These are phyloP conservation scores for Seira ritae DNA, from an alignment of 2,888 invertebrate genomes.

Conservation along the genomic window DNA sequence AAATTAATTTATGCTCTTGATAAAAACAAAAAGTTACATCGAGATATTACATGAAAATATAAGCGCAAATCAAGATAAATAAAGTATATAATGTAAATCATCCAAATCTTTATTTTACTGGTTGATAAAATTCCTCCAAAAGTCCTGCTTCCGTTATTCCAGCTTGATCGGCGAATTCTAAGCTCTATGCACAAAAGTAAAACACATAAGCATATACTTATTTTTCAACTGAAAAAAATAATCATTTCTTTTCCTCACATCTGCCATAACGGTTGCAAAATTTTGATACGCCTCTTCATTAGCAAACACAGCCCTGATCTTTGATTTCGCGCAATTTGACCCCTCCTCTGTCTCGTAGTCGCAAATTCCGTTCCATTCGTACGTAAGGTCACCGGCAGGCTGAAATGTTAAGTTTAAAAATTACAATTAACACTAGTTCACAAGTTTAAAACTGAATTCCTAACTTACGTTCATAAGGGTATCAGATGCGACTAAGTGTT, in stretches of 20 bases:
- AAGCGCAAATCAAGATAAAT: no score
- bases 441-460: no score
- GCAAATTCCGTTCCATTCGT: slow-evolving; percentile 63
- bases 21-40: no score
- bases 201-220: no score
- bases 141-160: slow-evolving; percentile 62
- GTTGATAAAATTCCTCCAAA: slow-evolving; percentile 23
- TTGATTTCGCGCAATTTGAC: slow-evolving; percentile 57
- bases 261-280: slow-evolving; percentile 63
- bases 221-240: no score
- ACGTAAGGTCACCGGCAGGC: slow-evolving; percentile 56
- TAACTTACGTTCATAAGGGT: slow-evolving; percentile 52
- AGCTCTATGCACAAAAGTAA: slow-evolving; percentile 49
- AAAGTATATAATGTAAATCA: no score
- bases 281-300: slow-evolving; percentile 62
- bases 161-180: slow-evolving; percentile 66
- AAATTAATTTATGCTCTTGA: no score
- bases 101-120: no score
- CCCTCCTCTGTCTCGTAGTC: slow-evolving; percentile 24
- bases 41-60: no score
- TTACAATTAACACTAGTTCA: no score
- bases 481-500: slow-evolving; percentile 65
- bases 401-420: slow-evolving; percentile 19
- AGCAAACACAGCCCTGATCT: slow-evolving; percentile 54
- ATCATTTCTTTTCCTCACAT: slow-evolving; percentile 67